Conservation (phyloP, 2,888 invertebrate species). For the Periphyllus acericola region DNA sequence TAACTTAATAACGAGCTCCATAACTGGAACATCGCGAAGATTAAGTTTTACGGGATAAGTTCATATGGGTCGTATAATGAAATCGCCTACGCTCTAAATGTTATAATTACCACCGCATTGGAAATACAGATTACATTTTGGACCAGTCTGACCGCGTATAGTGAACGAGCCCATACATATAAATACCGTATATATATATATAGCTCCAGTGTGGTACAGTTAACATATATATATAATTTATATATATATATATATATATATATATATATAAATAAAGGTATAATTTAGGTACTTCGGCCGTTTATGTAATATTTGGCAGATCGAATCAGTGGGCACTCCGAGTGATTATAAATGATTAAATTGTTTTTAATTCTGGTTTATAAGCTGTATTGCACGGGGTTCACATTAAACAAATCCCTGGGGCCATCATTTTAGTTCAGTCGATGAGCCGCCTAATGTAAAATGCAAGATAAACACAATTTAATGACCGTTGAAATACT, state of each 20-base stretch:
- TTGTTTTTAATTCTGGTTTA: background rate
- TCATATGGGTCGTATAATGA: background rate
- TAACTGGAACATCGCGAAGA: background rate
- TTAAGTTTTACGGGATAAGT: background rate
- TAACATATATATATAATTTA: too few species aligned
- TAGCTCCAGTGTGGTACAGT: too few species aligned
- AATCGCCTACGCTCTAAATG: background rate
- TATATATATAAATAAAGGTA: too few species aligned
- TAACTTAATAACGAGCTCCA: background rate
- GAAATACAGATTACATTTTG: background rate
- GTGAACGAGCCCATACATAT: too few species aligned
- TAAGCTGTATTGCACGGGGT: background rate
- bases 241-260: too few species aligned
- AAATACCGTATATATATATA: too few species aligned
- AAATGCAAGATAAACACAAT: too few species aligned
- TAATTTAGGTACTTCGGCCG: too few species aligned
- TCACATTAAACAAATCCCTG: background rate
- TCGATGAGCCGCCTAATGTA: too few species aligned
- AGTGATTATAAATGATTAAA: background rate
- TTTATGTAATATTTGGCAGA: background rate
- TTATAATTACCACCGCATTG: background rate
- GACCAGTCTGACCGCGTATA: too few species aligned
- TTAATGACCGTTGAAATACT: too few species aligned
- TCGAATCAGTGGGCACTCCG: background rate
- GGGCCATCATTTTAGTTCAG: too few species aligned